Conservation (phyloP, 1,140 invertebrate species). For the Drosophila quadrilineata region DNA sequence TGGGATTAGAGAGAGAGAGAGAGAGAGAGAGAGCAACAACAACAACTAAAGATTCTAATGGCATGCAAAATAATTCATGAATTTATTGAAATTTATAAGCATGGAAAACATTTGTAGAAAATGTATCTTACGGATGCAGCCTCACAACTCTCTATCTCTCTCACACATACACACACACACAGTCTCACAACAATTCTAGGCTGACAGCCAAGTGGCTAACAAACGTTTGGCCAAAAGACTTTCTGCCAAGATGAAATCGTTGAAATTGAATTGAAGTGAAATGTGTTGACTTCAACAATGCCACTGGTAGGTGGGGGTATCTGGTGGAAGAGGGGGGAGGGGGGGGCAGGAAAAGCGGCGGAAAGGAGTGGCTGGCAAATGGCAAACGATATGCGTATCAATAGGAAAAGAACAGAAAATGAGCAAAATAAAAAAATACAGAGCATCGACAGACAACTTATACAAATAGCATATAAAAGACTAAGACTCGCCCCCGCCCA, state of each 20-base stretch:
- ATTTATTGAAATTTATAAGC: slow-evolving; percentile 75
- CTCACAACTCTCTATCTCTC: not conserved
- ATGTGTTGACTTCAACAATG: slow-evolving; percentile 34
- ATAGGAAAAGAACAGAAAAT: too few species aligned
- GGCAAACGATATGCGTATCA: slow-evolving; percentile 72
- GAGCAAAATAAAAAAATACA: too few species aligned
- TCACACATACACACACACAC: too few species aligned
- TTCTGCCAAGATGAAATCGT: slow-evolving; percentile 69
- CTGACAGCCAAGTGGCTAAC: slow-evolving; percentile 42
- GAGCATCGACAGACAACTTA: slow-evolving; percentile 57
- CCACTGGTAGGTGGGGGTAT: not conserved
- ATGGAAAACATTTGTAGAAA: slow-evolving; percentile 20
- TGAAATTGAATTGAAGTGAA: slow-evolving; percentile 72
- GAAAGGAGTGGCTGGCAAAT: slow-evolving; percentile 33
- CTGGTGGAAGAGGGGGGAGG: not conserved
- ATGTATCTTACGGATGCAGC: slow-evolving; percentile 36
- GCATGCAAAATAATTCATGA: slow-evolving; percentile 70
- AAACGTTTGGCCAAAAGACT: slow-evolving; percentile 44
- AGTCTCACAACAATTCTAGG: not conserved
- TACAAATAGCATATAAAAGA: slow-evolving; percentile 68
- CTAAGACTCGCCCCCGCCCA: slow-evolving; percentile 43
- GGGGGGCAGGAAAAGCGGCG: not conserved
- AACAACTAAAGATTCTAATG: slow-evolving; percentile 21
- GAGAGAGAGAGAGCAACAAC: slow-evolving; percentile 7
- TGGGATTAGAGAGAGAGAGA: slow-evolving; percentile 40